Percentiles rank a stretch among this genome's conserved stretches.
Conservation (phyloP, 2,888 invertebrate species). For the Andricus curvator region DNA sequence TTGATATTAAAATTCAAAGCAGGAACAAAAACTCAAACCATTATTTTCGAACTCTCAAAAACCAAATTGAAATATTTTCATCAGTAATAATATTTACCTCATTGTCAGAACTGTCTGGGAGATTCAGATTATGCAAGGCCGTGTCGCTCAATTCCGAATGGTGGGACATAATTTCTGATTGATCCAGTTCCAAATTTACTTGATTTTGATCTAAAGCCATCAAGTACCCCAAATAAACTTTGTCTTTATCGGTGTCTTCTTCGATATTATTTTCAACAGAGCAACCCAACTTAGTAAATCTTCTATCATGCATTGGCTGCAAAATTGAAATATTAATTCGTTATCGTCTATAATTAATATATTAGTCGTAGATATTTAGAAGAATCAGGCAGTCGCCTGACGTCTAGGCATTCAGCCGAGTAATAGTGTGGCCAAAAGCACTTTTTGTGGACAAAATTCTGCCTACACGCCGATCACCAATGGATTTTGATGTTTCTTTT, state of each 20-base stretch:
- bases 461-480: no score
- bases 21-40: no score
- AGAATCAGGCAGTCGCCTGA: no score
- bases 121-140: slow-evolving; percentile 42
- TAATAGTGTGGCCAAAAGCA: no score
- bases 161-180: slow-evolving; percentile 37
- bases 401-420: no score
- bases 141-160: slow-evolving; percentile 3
- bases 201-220: neutral
- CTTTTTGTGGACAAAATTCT: no score
- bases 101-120: slow-evolving; percentile 23
- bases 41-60: no score
- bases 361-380: neutral
- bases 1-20: no score
- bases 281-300: slow-evolving; percentile 57
- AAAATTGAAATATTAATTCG: slow-evolving; percentile 44
- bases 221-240: slow-evolving; percentile 29
- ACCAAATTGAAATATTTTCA: no score
- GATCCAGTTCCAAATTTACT: slow-evolving; percentile 42
- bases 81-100: slow-evolving; percentile 47
- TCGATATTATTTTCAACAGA: slow-evolving; percentile 56
- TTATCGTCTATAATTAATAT: slow-evolving; percentile 38
- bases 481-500: no score
- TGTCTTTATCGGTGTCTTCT: slow-evolving; percentile 55
- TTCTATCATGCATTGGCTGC: slow-evolving; percentile 61